Base-by-base conservation (phyloP, 2,888 invertebrate species). In the Penaeus monodon region DNA sequence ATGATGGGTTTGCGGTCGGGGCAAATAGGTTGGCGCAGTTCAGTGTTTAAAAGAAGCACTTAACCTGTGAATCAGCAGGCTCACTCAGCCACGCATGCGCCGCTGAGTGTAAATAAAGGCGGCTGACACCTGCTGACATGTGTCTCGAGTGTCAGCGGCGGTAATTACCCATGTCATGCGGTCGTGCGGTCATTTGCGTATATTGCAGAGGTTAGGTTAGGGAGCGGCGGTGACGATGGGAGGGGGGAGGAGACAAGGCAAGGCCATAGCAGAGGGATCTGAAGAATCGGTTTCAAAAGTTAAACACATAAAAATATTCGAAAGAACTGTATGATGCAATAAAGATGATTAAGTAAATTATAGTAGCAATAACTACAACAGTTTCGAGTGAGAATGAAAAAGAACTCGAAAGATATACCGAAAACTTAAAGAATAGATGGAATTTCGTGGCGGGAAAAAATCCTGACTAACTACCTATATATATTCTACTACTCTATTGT, bases 1-100 rank as follows among this genome's bases (percentile, higher is more conserved):
- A 85, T 85, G 85, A 85, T 64, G 66, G 85, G 85, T 44, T 85
- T 85, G 85, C 81, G 85, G 85, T 85, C 80, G 76, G 57, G 85
- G 85, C 81, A 80, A 85, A 85, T 85, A 77, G 81, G 80, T 85
- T 85, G 80, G 85, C 85, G 81, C 85, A 85, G 85, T 85, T 85
- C 85, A 81, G 85, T 85, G 81, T 85, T 85, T 85, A 85, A 81
- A 85, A 81, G 85, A 81, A 81, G 85, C 85, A 85, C 77, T 85
- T 85, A 81, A 81, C 81, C 76, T 81, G 85, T 77, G 85, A 85
- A 81, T 85, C 85, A 85, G 85, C 77, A 76, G 81, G 76, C 85
- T 66, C 49, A 29, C 68, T 44, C 44, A 74, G 74, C 81, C 76
- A 78, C 81, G 85, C 85, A 85, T 81, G 85, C 81, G 85, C 74